Base-by-base conservation (phyloP, 2,888 invertebrate species). In the Epicampocera succincta region DNA sequence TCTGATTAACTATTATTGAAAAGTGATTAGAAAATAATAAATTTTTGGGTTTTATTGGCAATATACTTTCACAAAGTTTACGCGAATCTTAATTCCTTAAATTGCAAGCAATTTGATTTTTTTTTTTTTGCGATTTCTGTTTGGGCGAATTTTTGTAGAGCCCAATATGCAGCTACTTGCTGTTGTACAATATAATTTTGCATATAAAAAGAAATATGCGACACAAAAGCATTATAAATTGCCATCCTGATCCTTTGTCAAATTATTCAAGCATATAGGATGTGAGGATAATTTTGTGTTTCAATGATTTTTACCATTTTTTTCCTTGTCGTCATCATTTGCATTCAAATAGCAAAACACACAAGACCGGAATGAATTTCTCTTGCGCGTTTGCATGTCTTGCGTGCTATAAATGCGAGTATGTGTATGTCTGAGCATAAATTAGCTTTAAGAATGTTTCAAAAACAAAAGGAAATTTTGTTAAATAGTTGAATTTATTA, bases 231-330 rank as follows among this genome's bases (percentile, higher is more conserved):
- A 54, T 58, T 66, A 81, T 76, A 87, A 87, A 87, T 87, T 87
- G 87, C 87, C 88, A 87, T 86, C 84, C 87, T 87, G 87, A 88
- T 86, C 87, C 88, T 87, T 87, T 88, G 87, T 88, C 87, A 88
- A 88, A 87, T 86, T 85, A 87, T 84, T 86, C 85, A 84, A 87
- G 87, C 87, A 84, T 85, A 85, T 84, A 58, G 29, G 48, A 48
- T 66, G 29, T 19, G 66, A 65, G 85, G 83, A 85, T 85, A 65
- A 50, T 69, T 79, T 69, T 71, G 65, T 65, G 69, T 58, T 75
- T 71, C 50, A 74, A 52, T 71, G 61, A 72, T 68, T 77, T 77
- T 40, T 29, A 5, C 42, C n/a, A n/a, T n/a, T n/a, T 40, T 25
- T 33, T 33, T 33, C 13, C n/a, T n/a, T n/a, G n/a, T 48, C 11